Evolutionary conservation across 2,888 invertebrate genomes (phyloP).

Genomic region (Mythimna ferrago): DNA sequence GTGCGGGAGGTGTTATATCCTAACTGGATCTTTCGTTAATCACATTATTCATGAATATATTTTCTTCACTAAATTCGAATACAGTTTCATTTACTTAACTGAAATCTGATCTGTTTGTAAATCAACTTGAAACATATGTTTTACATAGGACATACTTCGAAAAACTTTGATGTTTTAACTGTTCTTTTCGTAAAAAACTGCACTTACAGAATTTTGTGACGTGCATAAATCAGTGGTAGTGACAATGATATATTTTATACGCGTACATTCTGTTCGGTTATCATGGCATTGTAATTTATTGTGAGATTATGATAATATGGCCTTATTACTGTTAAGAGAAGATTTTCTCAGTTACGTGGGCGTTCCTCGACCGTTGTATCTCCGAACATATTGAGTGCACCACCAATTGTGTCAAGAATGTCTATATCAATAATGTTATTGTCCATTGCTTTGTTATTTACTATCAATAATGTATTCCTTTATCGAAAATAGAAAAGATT

Average conservation of each 20-base stretch:
- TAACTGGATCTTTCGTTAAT: conserved; percentile 34
- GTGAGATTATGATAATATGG: conserved; percentile 72
- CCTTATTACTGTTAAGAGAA: conserved; percentile 51
- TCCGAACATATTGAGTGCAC: conserved; percentile 50
- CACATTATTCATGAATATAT: conserved; percentile 2
- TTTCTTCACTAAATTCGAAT: background rate
- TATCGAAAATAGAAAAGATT: conserved; percentile 20
- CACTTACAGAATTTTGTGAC: conserved; percentile 39
- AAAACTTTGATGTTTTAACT: background rate
- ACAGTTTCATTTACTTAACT: background rate
- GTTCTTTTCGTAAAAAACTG: conserved; percentile 15
- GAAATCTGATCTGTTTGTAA: conserved; percentile 3
- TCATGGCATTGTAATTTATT: conserved; percentile 71
- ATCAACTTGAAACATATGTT: background rate
- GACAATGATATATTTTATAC: conserved; percentile 65
- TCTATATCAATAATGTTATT: conserved; percentile 44
- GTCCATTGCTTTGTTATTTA: conserved; percentile 48
- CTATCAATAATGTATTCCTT: conserved; percentile 24
- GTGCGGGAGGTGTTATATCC: conserved; percentile 43
- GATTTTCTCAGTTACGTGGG: conserved; percentile 55
- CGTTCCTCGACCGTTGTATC: conserved; percentile 56
- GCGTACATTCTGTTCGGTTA: conserved; percentile 64
- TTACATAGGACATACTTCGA: background rate
- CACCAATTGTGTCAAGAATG: conserved; percentile 53
- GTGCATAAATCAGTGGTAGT: conserved; percentile 44